These are phyloP conservation scores for Paradisaea rubra DNA, from an alignment of 2,113 vertebrate genomes.

Conservation along the genomic window DNA sequence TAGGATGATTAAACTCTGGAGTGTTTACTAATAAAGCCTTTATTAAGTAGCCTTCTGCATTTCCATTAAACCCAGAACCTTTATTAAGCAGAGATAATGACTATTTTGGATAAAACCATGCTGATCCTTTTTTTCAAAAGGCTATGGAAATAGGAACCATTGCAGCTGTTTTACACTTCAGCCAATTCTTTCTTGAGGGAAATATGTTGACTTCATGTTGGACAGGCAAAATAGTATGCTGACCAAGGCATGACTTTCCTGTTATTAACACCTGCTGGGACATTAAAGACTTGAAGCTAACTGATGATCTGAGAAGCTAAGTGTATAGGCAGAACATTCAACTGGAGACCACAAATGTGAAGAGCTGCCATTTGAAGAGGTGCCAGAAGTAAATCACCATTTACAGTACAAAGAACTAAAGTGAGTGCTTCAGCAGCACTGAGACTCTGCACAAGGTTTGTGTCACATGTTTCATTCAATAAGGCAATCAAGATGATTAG, in stretches of 20 bases:
- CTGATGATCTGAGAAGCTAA: neutral
- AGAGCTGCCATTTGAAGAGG: conserved; percentile 27
- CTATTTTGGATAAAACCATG: neutral
- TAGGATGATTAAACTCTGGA: neutral
- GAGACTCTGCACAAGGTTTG: conserved; percentile 6
- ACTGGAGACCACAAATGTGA: neutral
- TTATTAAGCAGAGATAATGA: neutral
- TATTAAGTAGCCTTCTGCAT: neutral
- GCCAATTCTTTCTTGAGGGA: neutral
- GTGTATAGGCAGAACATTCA: neutral
- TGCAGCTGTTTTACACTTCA: neutral
- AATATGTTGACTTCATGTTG: neutral
- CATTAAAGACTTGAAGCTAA: neutral
- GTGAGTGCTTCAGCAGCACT: neutral
- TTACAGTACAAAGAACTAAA: conserved; percentile 2
- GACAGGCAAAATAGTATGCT: neutral
- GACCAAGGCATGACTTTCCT: neutral
- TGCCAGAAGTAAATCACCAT: conserved; percentile 46
- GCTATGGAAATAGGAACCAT: neutral
- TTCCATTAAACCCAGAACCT: neutral
- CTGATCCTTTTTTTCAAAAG: neutral
- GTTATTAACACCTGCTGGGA: neutral
- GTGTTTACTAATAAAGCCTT: neutral
- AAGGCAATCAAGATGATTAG: conserved; percentile 67
- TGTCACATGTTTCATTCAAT: conserved; percentile 34